phyloP scores from a whole-genome alignment of 1,140 invertebrate genomes.

The Ladona fulva region DNA sequence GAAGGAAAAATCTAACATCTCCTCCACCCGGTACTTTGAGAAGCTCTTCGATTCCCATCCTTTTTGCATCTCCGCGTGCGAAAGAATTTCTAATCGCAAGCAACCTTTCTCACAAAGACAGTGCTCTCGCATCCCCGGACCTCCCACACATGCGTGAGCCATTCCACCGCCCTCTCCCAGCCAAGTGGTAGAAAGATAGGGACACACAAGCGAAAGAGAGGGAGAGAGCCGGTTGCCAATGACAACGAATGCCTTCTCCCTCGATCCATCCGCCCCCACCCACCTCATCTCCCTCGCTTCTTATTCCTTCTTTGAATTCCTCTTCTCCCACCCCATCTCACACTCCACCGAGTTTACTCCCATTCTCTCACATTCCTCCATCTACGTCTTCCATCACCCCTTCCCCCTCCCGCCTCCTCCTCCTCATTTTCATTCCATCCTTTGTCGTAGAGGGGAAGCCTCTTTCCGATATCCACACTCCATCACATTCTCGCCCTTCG shows the following conservation, averaged over 20 bases:
- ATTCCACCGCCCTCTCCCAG: conserved; percentile 15
- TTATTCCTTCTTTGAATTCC: conserved; percentile 18
- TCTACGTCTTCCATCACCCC: neutral
- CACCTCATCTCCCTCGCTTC: conserved; percentile 15
- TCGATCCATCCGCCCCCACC: conserved; percentile 10
- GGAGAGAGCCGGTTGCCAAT: conserved; percentile 31
- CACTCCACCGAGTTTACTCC: conserved; percentile 19
- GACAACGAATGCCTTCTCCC: conserved; percentile 24
- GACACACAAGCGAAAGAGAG: conserved; percentile 25
- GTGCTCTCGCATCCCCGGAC: too few species aligned
- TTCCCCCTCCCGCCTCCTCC: neutral
- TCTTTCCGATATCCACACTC: conserved; percentile 4
- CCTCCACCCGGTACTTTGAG: too few species aligned
- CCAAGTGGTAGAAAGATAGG: conserved; percentile 21
- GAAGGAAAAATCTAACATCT: too few species aligned
- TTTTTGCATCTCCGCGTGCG: too few species aligned
- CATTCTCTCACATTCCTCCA: neutral
- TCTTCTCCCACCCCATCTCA: conserved; percentile 20
- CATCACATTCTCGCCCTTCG: conserved; percentile 15
- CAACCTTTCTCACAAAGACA: too few species aligned
- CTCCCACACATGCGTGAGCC: neutral
- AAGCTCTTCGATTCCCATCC: too few species aligned
- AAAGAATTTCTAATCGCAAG: too few species aligned
- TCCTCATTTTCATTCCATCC: conserved; percentile 18
- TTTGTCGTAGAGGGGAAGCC: neutral